A percentile compares a stretch with the other conserved stretches of the same genome.
Conservation (phyloP, 1,140 invertebrate genomes). For the Palaemon carinicauda region DNA sequence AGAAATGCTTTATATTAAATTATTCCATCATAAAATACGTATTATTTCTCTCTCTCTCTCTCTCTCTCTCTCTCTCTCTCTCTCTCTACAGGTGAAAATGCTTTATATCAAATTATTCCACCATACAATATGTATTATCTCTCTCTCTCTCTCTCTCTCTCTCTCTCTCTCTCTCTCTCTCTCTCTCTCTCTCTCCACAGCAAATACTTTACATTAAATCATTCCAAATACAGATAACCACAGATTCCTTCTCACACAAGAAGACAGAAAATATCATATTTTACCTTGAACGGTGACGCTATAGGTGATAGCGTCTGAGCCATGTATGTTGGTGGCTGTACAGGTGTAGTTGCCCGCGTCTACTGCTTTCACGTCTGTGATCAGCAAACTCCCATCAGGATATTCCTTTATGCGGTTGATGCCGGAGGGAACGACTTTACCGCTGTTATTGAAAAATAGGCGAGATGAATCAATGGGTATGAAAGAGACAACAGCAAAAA, state of each 20-base stretch:
- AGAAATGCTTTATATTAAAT: too few species aligned
- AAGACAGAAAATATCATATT: not conserved
- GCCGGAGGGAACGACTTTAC: constrained; percentile 10
- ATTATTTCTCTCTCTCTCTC: not conserved
- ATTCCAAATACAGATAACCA: not conserved
- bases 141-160: too few species aligned
- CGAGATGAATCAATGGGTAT: not conserved
- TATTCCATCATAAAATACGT: too few species aligned
- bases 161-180: not conserved
- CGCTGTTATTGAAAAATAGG: constrained; percentile 36
- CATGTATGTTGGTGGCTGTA: constrained; percentile 60
- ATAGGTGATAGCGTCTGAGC: constrained; percentile 59
- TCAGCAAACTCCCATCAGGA: constrained; percentile 56
- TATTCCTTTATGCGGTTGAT: constrained; percentile 58
- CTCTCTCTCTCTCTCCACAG: not conserved
- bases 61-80: not conserved
- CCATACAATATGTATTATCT: too few species aligned
- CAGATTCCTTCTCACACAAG: not conserved
- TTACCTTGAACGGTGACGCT: constrained; percentile 60
- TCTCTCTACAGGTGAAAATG: not conserved
- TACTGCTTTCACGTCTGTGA: constrained; percentile 49
- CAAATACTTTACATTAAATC: not conserved
- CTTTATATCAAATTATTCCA: too few species aligned
- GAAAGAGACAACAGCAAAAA: not conserved
- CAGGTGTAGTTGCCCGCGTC: constrained; percentile 63